Evolutionary conservation across 2,888 invertebrate species (phyloP).

Genomic region (Diplolepis rosae): DNA sequence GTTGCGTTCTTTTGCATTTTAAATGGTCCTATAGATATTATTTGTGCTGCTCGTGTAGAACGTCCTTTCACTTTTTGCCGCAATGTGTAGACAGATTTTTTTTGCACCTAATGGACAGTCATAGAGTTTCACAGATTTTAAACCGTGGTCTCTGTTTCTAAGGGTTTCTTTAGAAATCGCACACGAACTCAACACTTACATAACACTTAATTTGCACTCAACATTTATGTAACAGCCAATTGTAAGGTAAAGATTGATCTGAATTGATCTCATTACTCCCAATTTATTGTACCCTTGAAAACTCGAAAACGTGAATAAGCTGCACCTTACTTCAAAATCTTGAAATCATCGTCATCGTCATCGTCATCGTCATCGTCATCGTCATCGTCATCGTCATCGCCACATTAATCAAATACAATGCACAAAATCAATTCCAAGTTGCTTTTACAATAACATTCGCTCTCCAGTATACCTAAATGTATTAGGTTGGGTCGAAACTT

Average conservation of each 20-base stretch:
- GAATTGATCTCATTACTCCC: neutral
- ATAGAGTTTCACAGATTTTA: constrained; percentile 15
- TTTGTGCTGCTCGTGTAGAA: constrained; percentile 43
- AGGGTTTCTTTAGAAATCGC: constrained; percentile 8
- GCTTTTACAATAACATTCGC: neutral
- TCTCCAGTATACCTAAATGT: too few relatives aligned
- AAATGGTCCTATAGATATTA: constrained; percentile 25
- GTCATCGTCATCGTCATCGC: neutral
- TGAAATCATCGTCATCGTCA: neutral
- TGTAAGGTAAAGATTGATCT: neutral
- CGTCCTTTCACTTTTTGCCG: constrained; percentile 35
- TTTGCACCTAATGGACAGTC: constrained; percentile 23
- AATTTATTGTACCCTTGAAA: constrained; percentile 13
- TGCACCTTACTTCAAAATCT: constrained; percentile 22
- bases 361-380: neutral
- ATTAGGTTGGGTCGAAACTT: neutral
- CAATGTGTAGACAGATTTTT: constrained; percentile 13
- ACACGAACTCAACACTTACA: neutral
- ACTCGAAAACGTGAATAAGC: constrained; percentile 28
- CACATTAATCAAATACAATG: too few relatives aligned
- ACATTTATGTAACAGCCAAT: constrained; percentile 20
- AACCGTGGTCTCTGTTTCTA: constrained; percentile 19
- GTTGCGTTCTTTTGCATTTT: constrained; percentile 34
- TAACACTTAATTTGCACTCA: constrained; percentile 21
- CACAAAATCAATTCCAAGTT: neutral